Conservation (phyloP, 2,113 vertebrate species). For the Crotalus horridus region DNA sequence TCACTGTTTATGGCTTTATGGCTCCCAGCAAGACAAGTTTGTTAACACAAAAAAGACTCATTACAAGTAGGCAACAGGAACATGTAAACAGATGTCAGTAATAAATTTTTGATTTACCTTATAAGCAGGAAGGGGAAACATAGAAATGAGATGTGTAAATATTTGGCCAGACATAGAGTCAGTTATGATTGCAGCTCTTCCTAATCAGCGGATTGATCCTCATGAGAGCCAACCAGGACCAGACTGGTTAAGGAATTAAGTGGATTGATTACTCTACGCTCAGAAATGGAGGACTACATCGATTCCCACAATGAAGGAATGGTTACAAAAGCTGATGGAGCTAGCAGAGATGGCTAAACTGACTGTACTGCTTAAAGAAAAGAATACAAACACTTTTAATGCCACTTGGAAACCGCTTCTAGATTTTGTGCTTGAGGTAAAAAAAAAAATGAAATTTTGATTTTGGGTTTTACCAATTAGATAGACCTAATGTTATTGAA, state of each 20-base stretch:
- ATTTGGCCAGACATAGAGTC: not conserved
- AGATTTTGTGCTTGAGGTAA: too few relatives aligned
- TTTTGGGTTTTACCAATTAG: too few relatives aligned
- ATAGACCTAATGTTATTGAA: too few relatives aligned
- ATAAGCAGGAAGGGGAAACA: not conserved
- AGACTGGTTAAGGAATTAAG: not conserved
- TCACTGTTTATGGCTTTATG: not conserved
- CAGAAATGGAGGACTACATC: too few relatives aligned
- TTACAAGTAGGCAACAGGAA: not conserved
- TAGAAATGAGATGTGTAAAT: not conserved
- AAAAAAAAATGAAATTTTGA: too few relatives aligned
- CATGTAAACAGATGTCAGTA: not conserved
- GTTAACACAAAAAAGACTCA: not conserved
- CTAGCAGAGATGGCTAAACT: too few relatives aligned
- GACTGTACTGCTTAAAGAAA: too few relatives aligned
- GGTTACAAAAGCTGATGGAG: too few relatives aligned
- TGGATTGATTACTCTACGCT: not conserved
- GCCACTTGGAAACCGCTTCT: too few relatives aligned
- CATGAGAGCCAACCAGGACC: not conserved
- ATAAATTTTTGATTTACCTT: not conserved
- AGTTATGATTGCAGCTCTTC: not conserved
- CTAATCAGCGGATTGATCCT: not conserved
- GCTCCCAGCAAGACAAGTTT: not conserved
- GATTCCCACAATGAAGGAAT: too few relatives aligned
- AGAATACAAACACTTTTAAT: too few relatives aligned